Evolutionary conservation across 2,113 vertebrate genomes (phyloP), one percentile per base, ranked within the genome.

Genomic region (Sorex araneus): DNA sequence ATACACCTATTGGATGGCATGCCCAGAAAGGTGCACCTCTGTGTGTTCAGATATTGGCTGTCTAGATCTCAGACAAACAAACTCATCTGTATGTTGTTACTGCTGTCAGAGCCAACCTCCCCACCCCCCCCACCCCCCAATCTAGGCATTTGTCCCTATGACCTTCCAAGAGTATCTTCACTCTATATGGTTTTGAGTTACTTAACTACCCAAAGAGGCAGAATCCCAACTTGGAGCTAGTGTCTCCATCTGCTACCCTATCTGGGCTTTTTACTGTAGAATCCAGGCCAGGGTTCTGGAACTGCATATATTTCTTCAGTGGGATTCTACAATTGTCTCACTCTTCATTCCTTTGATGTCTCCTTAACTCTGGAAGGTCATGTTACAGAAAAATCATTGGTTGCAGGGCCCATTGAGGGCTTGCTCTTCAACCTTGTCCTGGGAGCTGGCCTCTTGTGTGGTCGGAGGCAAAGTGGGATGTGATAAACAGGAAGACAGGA

Each of bases 401-500:
- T 71, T 79, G 34, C 25, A 13, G 36, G 50, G 82, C 66, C 78
- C 7, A 4, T 16, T 32, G 40, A 93, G 79, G 85, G 28, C 71
- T 94, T 83, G 79, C 11, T 70, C 70, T 86, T 75, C 78, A 45
- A 50, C 76, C 88, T 90, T 75, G 77, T 77, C 50, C 90, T 43
- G 73, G 73, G 40, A 73, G 87, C 64, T 95, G 95, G 94, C 93
- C 82, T 88, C 87, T 83, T 27, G 36, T 87, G 76, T 54, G 18
- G 34, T 88, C 66, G 30, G 75, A 93, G 36, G 87, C 70, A 64
- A 69, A 60, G 90, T 18, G 21, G 70, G 81, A 63, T 34, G 50
- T 82, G 30, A 54, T 96, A 96, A 96, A 95, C 96, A 96, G 95
- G 96, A 97, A 96, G 82, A 50, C 57, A 40, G 73, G 28, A 21